Base-by-base conservation (phyloP, 2,888 invertebrate species). In the Vannuccia rotundouncinata region DNA sequence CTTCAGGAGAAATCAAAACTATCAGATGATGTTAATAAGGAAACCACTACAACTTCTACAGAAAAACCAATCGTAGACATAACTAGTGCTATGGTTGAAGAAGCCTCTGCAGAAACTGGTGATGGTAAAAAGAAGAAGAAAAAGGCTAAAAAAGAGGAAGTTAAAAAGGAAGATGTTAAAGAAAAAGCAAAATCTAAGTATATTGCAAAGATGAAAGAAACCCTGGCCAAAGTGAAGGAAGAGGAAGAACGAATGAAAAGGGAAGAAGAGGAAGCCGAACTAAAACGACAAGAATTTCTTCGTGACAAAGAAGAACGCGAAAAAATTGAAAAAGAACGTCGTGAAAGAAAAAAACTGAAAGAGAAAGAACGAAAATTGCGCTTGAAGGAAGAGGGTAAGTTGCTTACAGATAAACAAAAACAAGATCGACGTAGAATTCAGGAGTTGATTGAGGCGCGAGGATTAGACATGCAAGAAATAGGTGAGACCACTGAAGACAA, bases 331-430 rank as follows among this genome's bases (percentile, higher is more conserved):
- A 92, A 73, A 84, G 96, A 97, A 87, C 90, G 91, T 82, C 95
- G 93, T 86, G 94, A 94, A 83, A 92, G 91, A 85, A 94, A 93
- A 87, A 97, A 95, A 86, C 92, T 93, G 85, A 94, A 94, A 86
- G 94, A 95, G 89, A 95, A 94, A 85, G 95, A 95, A 86, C 91
- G 93, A 77, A 95, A 94, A 88, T 95, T 95, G 85, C 91, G 94
- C 85, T 90, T 95, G 84, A 97, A 97, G 88, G 94, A 94, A n/a
- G 97, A 97, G 89, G 98, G 98, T 0, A 97, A 95, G 89, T 90
- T 95, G 31, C 89, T 97, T 81, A 95, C 95, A 0, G 92, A 94
- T 0, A 95, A 95, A 88, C 95, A 99, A 87, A 95, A 94, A 87
- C 93, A 81, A 29, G 85, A 85, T 80, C 82, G 83, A 77, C 83